These are phyloP conservation scores for Pandemis heparana DNA, from an alignment of 2,888 invertebrate genomes.

Conservation along the genomic window DNA sequence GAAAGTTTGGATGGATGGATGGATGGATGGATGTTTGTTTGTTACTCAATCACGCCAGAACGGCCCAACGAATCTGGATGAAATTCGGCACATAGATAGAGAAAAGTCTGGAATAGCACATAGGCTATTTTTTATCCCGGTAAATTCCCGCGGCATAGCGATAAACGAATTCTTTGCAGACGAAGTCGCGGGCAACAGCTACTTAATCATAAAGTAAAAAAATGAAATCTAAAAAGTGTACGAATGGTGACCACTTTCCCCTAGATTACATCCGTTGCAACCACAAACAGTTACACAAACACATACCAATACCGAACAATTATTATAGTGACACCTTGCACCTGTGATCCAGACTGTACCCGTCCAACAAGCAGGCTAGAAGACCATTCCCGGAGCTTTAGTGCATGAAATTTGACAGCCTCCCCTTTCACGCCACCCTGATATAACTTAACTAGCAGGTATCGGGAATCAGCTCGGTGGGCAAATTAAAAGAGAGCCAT, in stretches of 20 bases:
- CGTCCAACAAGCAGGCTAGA: slow-evolving; percentile 59
- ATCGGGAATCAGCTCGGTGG: slow-evolving; percentile 61
- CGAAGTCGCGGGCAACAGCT: too few species aligned
- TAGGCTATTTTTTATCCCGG: too few species aligned
- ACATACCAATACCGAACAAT: background rate
- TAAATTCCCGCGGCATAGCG: too few species aligned
- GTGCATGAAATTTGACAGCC: slow-evolving; percentile 77
- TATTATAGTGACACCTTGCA: slow-evolving; percentile 14
- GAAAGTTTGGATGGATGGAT: too few species aligned
- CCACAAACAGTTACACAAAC: background rate
- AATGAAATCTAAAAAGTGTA: too few species aligned
- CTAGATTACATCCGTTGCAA: background rate
- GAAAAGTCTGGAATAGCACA: too few species aligned
- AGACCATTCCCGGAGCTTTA: slow-evolving; percentile 69
- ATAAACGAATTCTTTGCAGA: too few species aligned
- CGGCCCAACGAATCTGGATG: too few species aligned
- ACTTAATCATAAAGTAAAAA: too few species aligned
- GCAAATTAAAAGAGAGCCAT: slow-evolving; percentile 64
- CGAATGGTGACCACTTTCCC: background rate
- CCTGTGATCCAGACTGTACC: slow-evolving; percentile 55
- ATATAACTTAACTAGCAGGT: slow-evolving; percentile 69
- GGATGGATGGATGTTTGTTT: too few species aligned
- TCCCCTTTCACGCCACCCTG: slow-evolving; percentile 48
- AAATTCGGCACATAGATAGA: too few species aligned
- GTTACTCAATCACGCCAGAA: too few species aligned